These are phyloP conservation scores for Sitobion miscanthi DNA, from an alignment of 1,140 invertebrate genomes.

Conservation along the genomic window DNA sequence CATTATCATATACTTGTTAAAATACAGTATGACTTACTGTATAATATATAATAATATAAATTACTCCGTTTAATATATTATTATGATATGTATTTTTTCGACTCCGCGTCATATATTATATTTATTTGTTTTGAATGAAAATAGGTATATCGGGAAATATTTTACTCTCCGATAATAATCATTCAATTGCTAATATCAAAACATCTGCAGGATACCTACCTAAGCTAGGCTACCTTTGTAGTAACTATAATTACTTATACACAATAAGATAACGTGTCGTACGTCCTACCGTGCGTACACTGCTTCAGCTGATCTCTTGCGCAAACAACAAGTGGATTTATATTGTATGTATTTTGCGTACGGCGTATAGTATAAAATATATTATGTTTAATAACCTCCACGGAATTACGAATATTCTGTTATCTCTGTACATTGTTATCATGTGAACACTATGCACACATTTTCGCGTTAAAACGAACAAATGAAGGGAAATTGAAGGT, in stretches of 20 bases:
- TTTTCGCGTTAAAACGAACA: background rate
- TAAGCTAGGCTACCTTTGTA: background rate
- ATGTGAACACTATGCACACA: background rate
- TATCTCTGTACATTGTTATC: background rate
- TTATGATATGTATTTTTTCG: background rate
- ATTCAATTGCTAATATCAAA: background rate
- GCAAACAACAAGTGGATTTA: background rate
- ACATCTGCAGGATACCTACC: background rate
- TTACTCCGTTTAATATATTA: background rate
- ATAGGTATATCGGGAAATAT: background rate
- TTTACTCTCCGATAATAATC: background rate
- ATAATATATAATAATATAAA: background rate
- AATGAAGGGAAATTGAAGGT: slow-evolving; percentile 40
- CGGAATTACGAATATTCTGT: background rate
- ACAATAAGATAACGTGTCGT: background rate
- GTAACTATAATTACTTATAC: background rate
- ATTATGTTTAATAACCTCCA: background rate
- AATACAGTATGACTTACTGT: too few species aligned
- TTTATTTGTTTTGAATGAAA: background rate
- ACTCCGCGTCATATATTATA: background rate
- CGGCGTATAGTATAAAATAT: background rate
- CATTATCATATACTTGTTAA: background rate
- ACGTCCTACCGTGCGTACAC: background rate
- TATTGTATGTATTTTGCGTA: background rate
- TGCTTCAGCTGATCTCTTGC: background rate